Evolutionary conservation across 2,113 vertebrate species (phyloP).

Genomic region (Labrus mixtus): DNA sequence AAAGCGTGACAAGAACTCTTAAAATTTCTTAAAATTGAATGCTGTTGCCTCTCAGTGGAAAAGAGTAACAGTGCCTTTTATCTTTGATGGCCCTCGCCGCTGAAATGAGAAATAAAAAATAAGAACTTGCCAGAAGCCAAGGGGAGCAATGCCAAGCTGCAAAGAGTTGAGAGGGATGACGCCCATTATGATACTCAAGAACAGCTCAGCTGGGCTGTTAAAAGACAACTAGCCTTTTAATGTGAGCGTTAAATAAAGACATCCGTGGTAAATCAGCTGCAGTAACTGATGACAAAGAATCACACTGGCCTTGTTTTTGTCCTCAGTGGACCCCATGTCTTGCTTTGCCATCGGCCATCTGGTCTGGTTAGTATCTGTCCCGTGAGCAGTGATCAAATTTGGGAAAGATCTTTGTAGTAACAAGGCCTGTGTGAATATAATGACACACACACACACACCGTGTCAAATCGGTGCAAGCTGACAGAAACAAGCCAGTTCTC

Average conservation of each 20-base stretch:
- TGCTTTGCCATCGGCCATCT: conserved; percentile 9
- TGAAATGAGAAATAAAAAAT: conserved; percentile 71
- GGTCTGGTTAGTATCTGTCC: conserved; percentile 31
- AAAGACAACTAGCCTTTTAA: conserved; percentile 45
- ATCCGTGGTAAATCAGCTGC: not conserved
- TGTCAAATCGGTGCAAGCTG: conserved; percentile 48
- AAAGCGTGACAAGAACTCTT: no score
- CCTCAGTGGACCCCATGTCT: conserved; percentile 28
- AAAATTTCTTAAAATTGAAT: conserved; percentile 8
- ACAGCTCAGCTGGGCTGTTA: conserved; percentile 65
- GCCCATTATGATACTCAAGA: conserved; percentile 62
- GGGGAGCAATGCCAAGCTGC: conserved; percentile 59
- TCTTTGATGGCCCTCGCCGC: conserved; percentile 71
- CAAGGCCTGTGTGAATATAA: conserved; percentile 39
- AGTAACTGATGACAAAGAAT: not conserved
- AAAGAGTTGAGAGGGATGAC: conserved; percentile 53
- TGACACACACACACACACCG: conserved; percentile 42
- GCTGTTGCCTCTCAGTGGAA: conserved; percentile 54
- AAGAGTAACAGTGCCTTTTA: conserved; percentile 61
- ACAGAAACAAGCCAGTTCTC: conserved; percentile 58
- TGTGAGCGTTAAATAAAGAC: not conserved
- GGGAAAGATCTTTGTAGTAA: conserved; percentile 45
- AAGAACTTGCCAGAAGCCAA: conserved; percentile 50
- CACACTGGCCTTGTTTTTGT: not conserved
- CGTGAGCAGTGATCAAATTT: conserved; percentile 3